Conservation (phyloP, 2,113 vertebrate species). For the Cyprinodon tularosa region DNA sequence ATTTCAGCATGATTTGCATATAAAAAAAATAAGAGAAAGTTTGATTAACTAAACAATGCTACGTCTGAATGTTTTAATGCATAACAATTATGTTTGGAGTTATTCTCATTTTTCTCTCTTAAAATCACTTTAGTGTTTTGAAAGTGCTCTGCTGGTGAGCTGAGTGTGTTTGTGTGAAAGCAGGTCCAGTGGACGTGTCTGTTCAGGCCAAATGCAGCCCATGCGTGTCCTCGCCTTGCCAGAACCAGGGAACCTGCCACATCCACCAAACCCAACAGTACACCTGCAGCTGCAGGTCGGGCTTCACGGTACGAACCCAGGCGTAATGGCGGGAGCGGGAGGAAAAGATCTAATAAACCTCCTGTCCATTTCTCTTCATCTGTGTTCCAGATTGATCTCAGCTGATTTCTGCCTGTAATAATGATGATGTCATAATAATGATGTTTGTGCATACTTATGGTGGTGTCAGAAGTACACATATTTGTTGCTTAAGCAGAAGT, state of each 20-base stretch:
- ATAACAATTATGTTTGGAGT: neutral
- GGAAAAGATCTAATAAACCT: neutral
- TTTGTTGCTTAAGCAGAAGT: too few relatives aligned
- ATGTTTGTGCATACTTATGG: too few relatives aligned
- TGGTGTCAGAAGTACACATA: too few relatives aligned
- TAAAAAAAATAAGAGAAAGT: neutral
- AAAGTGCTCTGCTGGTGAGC: neutral
- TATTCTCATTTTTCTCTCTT: neutral
- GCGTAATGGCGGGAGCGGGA: neutral
- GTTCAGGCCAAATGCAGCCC: slow-evolving; percentile 93
- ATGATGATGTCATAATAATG: too few relatives aligned
- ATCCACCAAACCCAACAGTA: slow-evolving; percentile 79
- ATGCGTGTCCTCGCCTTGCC: slow-evolving; percentile 89
- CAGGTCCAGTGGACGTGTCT: slow-evolving; percentile 83
- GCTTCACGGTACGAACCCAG: slow-evolving; percentile 83
- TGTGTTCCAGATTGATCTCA: neutral
- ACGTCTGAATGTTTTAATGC: neutral
- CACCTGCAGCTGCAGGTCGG: slow-evolving; percentile 82
- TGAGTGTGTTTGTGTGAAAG: slow-evolving; percentile 23
- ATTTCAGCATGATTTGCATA: neutral
- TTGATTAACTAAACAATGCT: neutral
- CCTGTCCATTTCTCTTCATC: slow-evolving; percentile 22
- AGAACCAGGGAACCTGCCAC: slow-evolving; percentile 87
- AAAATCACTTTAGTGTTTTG: neutral
- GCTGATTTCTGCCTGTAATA: too few relatives aligned